A percentile compares a stretch with the other conserved stretches of the same genome.
These are phyloP conservation scores for Pandemis cinnamomeana DNA, from an alignment of 2,888 invertebrate species.

Conservation along the genomic window DNA sequence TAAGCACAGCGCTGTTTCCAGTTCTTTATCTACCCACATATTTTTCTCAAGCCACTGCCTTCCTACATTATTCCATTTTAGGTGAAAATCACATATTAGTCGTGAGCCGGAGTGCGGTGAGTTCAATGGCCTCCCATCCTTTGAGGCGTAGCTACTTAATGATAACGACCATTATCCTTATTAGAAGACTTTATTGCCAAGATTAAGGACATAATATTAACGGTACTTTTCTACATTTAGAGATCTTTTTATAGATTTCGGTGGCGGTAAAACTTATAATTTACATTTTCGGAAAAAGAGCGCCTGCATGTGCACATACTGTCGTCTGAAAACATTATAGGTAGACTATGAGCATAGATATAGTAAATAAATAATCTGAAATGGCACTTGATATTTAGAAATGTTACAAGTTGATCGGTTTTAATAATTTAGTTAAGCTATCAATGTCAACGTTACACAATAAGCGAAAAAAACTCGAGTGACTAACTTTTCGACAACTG, in stretches of 20 bases:
- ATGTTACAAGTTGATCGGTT: not conserved
- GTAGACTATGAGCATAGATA: conserved; percentile 2
- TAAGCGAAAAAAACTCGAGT: conserved; percentile 5
- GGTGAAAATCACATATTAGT: conserved; percentile 36
- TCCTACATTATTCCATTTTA: conserved; percentile 32
- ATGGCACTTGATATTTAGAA: conserved; percentile 30
- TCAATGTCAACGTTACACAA: not conserved
- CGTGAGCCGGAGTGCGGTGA: conserved; percentile 43
- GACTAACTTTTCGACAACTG: not conserved
- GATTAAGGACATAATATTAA: conserved; percentile 45
- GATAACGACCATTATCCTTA: conserved; percentile 45
- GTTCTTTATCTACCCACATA: conserved; percentile 2
- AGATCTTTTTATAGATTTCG: not conserved
- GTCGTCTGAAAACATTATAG: not conserved
- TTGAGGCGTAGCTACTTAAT: conserved; percentile 34
- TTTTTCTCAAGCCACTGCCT: conserved; percentile 11
- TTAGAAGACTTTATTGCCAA: conserved; percentile 47
- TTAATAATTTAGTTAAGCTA: conserved; percentile 1
- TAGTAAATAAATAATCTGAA: conserved; percentile 14
- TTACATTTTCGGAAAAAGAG: not conserved
- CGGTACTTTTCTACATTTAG: conserved; percentile 46
- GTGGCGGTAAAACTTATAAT: not conserved
- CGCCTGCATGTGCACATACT: not conserved
- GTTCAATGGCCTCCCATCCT: conserved; percentile 61
- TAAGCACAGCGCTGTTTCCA: not conserved